Evolutionary conservation across 35 echinoderm and acorn worm species (phyloP), one percentile per base, ranked within the genome.

Genomic region (Apostichopus japonicus): DNA sequence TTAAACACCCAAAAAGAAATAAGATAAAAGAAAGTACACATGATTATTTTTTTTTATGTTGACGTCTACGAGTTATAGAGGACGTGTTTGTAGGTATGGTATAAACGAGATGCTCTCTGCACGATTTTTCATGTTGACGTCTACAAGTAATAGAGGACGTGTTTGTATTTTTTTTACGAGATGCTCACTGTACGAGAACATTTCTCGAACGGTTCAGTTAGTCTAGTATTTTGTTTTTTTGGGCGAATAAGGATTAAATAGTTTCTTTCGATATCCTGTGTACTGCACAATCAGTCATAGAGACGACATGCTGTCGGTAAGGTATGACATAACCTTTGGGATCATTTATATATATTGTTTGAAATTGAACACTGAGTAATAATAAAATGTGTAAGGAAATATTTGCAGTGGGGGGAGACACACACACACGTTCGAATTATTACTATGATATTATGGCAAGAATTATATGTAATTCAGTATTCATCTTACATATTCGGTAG

Each of bases 401-500:
- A 75, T 75, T 21, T 75, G 71, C 71, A 19, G n/a, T 75, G 71
- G 71, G 56, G 33, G 79, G 2, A 54, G 55, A 56, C 23, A 83
- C 44, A 84, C 19, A 84, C 8, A 57, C 54, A 57, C 22, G 53
- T 57, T 84, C 56, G 55, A 53, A 84, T 56, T 58, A 58, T 55
- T 55, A 22, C 13, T n/a, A 23, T 84, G 54, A 57, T 56, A 57
- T 58, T 23, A 23, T 84, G n/a, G 61, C 56, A 55, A 21, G 21
- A n/a, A 84, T 44, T 44, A 84, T 58, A 54, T 84, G 81, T 57
- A 84, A 84, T 58, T 84, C 4, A 58, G 81, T 84, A 84, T 58
- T n/a, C 22, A 57, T 84, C 54, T 53, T 84, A 84, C 81, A 58
- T 84, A 84, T 84, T 84, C 81, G 16, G 81, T 55, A 84, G 81